These are phyloP conservation scores for Agapostemon virescens DNA, from an alignment of 2,888 invertebrate species.

Conservation along the genomic window DNA sequence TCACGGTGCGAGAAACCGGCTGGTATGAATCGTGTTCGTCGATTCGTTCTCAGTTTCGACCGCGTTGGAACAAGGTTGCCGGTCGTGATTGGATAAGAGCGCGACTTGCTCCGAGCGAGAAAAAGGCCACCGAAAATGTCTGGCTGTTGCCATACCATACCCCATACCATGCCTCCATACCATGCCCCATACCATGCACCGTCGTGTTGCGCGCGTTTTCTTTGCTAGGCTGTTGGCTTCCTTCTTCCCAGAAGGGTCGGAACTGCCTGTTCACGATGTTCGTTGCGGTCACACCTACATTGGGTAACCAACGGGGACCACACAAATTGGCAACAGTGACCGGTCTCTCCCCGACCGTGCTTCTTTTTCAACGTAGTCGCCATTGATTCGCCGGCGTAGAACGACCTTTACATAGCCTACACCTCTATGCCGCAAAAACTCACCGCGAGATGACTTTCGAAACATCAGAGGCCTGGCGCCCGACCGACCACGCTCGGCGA, in stretches of 20 bases:
- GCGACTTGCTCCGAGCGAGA: slow-evolving; percentile 17
- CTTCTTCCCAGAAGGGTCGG: slow-evolving; percentile 71
- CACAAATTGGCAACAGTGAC: slow-evolving; percentile 64
- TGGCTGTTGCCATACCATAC: background rate
- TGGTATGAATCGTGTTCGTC: background rate
- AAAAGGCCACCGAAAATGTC: slow-evolving; percentile 44
- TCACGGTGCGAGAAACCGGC: background rate
- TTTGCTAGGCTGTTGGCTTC: slow-evolving; percentile 50
- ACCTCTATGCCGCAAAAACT: slow-evolving; percentile 71
- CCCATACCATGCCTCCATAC: background rate
- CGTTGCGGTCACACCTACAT: slow-evolving; percentile 74
- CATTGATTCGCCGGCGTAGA: slow-evolving; percentile 51
- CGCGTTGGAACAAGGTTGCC: background rate
- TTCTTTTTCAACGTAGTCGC: slow-evolving; percentile 50
- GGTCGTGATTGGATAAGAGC: slow-evolving; percentile 20
- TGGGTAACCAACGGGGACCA: slow-evolving; percentile 60
- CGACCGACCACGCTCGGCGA: slow-evolving; percentile 58
- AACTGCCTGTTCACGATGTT: slow-evolving; percentile 73
- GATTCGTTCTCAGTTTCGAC: background rate
- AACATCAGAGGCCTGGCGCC: slow-evolving; percentile 74
- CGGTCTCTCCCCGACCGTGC: slow-evolving; percentile 18
- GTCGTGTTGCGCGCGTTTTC: slow-evolving; percentile 66
- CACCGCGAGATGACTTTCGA: slow-evolving; percentile 69
- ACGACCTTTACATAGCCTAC: slow-evolving; percentile 73
- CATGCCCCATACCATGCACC: background rate